Conservation (phyloP, 2,888 invertebrate genomes). For the Macroteleia sp. region DNA sequence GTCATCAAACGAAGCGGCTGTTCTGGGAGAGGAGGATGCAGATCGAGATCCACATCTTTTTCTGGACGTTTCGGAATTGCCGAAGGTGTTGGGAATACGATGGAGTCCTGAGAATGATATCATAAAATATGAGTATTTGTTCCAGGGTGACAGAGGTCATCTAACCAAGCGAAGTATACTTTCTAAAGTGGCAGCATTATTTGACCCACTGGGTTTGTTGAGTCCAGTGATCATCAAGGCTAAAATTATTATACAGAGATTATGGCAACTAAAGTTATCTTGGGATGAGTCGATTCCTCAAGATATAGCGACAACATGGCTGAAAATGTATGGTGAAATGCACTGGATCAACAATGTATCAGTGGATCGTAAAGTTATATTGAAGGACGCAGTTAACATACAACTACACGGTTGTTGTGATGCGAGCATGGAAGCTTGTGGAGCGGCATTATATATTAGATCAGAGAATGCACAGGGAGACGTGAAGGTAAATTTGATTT, state of each 20-base stretch:
- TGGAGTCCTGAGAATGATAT: background rate
- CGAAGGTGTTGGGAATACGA: background rate
- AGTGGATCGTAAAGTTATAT: background rate
- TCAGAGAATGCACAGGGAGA: background rate
- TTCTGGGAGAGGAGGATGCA: background rate
- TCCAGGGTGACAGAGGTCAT: background rate
- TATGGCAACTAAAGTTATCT: background rate
- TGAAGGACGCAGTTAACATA: background rate
- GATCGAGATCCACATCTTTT: background rate
- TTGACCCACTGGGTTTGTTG: slow-evolving; percentile 6
- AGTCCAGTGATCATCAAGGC: background rate
- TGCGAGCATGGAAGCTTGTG: background rate
- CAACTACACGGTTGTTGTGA: slow-evolving; percentile 2
- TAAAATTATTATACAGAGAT: background rate
- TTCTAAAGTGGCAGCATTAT: background rate
- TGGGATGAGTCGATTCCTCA: slow-evolving; percentile 5
- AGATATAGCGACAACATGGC: background rate
- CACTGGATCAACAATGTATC: too few relatives aligned
- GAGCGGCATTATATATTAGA: background rate
- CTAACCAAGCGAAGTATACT: background rate
- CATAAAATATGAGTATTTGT: background rate
- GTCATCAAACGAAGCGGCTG: background rate
- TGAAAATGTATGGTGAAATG: background rate
- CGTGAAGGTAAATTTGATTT: background rate
- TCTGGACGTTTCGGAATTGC: background rate